These are phyloP conservation scores for Temnothorax nylanderi DNA, from an alignment of 1,140 invertebrate genomes.

Conservation along the genomic window DNA sequence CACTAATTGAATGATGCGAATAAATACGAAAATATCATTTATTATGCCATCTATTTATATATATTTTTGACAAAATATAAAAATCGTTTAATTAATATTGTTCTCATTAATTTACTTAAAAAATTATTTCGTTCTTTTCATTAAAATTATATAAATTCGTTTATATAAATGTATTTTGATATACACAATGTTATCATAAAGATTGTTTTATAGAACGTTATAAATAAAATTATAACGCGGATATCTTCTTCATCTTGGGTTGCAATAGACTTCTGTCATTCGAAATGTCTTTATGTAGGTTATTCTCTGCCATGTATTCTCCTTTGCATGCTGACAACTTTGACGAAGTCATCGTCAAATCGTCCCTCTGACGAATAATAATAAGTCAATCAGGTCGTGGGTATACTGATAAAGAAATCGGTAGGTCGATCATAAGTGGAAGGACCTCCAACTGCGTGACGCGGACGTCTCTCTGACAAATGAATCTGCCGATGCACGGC, in stretches of 20 bases:
- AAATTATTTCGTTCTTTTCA: not conserved
- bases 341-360: constrained; percentile 39
- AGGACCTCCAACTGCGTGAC: constrained; percentile 67
- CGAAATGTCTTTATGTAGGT: not conserved
- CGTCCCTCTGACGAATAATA: constrained; percentile 43
- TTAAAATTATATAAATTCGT: not conserved
- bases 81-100: constrained; percentile 14
- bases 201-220: not conserved
- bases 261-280: not conserved
- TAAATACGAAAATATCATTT: not conserved
- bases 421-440: constrained; percentile 66
- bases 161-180: not conserved
- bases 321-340: constrained; percentile 26
- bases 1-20: not conserved
- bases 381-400: constrained; percentile 71
- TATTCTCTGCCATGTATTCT: not conserved
- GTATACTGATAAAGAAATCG: constrained; percentile 60
- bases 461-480: constrained; percentile 76
- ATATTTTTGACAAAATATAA: not conserved
- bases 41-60: not conserved
- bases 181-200: not conserved
- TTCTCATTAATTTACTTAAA: not conserved
- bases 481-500: constrained; percentile 75
- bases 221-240: constrained; percentile 3
- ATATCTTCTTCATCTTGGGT: not conserved